These are phyloP conservation scores for Stenotaenia linearis DNA, from an alignment of 2,888 invertebrate species.

Conservation along the genomic window DNA sequence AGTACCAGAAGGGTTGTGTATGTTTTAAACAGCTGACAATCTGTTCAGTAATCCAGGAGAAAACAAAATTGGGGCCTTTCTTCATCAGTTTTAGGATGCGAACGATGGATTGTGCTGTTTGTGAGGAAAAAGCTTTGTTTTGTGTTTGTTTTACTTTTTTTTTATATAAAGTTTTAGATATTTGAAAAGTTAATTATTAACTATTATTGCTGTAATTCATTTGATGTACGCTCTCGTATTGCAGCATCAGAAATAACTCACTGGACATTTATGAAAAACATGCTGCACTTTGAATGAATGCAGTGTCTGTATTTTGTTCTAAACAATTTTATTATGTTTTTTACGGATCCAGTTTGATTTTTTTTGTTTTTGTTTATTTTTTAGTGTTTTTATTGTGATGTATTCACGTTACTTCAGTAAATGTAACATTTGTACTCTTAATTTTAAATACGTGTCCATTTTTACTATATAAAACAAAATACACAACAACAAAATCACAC, in stretches of 20 bases:
- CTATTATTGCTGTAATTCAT: neutral
- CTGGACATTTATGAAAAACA: neutral
- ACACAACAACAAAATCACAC: neutral
- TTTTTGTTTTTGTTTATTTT: neutral
- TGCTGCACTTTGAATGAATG: neutral
- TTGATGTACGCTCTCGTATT: neutral
- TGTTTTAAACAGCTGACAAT: neutral
- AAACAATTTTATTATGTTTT: neutral
- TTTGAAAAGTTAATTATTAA: neutral
- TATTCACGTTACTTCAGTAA: conserved; percentile 30
- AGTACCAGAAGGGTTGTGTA: no score
- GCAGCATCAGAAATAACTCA: neutral
- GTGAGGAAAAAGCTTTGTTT: neutral
- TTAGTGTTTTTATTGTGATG: conserved; percentile 22
- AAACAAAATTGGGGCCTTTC: neutral
- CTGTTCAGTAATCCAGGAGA: neutral
- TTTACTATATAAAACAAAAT: neutral
- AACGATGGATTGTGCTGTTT: neutral
- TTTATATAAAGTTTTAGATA: neutral
- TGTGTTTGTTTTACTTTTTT: neutral
- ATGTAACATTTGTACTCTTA: conserved; percentile 31
- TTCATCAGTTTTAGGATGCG: neutral
- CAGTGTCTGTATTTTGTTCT: neutral
- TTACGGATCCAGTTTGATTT: neutral
- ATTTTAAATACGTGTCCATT: neutral